Evolutionary conservation across 92 coral and sea anemone species (phyloP), one percentile per base, ranked within the genome.

Genomic region (Micromussa lordhowensis): DNA sequence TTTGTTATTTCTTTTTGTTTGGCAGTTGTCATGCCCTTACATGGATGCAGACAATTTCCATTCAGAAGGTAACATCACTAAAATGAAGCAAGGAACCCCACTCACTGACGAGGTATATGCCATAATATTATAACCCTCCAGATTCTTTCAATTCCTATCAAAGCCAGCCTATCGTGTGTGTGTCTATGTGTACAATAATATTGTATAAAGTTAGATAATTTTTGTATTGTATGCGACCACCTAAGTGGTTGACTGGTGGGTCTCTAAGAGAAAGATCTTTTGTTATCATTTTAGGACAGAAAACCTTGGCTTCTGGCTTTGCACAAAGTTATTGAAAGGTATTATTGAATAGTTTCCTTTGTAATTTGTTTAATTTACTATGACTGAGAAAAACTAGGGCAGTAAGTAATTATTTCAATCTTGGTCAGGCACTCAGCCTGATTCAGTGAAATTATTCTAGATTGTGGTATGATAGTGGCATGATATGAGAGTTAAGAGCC

Each of bases 11-110:
- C 21, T 8, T 55, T 80, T 44, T 36, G 32, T 58, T 63, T 70
- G 77, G 32, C 87, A 96, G 99, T 59, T 95, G 85, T 90, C 94
- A 6, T 96, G 99, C 92, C 93, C 96, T 29, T 96, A 86, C 91
- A 91, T 93, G 75, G 99, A 96, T 95, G 99, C 99, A 19, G 99
- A 96, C 77, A 79, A 74, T 64, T 96, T 93, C 82, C 99, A 96
- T 85, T 78, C 98, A 35, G 58, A 87, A 22, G 87, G 92, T 68
- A 96, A 95, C 57, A 80, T 96, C 13, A 57, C 82, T 9, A 96
- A 96, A 83, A 96, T 96, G 98, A 90, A 83, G 76, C 91, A 93
- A 57, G 99, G 98, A 48, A 88, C 86, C 55, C 96, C 99, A 3
- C 89, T 96, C 36, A 92, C 94, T 48, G 99, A 96, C 72, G 90